These are phyloP conservation scores for Leptinotarsa tumamoca DNA, from an alignment of 2,888 invertebrate species.

Conservation along the genomic window DNA sequence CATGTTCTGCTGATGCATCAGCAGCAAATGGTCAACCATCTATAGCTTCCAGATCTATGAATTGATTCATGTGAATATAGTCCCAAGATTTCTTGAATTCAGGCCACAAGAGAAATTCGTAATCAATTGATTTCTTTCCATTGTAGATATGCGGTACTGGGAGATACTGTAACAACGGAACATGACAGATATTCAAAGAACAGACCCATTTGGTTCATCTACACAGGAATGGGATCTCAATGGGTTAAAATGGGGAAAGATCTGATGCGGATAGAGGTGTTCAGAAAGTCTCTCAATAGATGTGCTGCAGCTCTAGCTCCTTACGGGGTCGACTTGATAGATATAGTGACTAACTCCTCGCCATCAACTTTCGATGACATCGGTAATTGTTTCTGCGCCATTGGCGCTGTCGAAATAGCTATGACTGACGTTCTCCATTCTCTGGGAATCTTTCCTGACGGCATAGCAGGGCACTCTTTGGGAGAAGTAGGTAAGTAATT, in stretches of 20 bases:
- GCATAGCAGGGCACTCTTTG: slow-evolving; percentile 93
- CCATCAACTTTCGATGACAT: slow-evolving; percentile 68
- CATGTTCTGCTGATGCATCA: too few relatives aligned
- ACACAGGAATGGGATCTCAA: slow-evolving; percentile 78
- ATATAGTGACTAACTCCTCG: slow-evolving; percentile 67
- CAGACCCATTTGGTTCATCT: slow-evolving; percentile 74
- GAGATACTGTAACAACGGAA: slow-evolving; percentile 43
- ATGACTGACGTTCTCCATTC: slow-evolving; percentile 84
- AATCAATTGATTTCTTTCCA: slow-evolving; percentile 67
- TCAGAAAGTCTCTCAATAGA: slow-evolving; percentile 70
- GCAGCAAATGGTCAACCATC: too few relatives aligned
- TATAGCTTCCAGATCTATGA: too few relatives aligned
- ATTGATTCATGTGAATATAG: too few relatives aligned
- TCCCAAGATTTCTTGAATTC: too few relatives aligned
- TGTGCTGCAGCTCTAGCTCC: slow-evolving; percentile 68
- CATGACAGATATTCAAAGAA: slow-evolving; percentile 25
- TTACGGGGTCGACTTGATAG: slow-evolving; percentile 69
- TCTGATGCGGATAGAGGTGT: slow-evolving; percentile 71
- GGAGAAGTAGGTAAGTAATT: slow-evolving; percentile 77
- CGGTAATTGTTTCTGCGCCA: slow-evolving; percentile 71
- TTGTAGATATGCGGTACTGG: slow-evolving; percentile 45
- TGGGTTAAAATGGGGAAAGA: slow-evolving; percentile 75
- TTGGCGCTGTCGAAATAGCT: slow-evolving; percentile 76
- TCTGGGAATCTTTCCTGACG: slow-evolving; percentile 84
- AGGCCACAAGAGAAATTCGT: too few relatives aligned